A percentile compares a stretch with the other conserved stretches of the same genome.
phyloP scores from a whole-genome alignment of 2,113 vertebrate species.

The Hemiprocne comata region DNA sequence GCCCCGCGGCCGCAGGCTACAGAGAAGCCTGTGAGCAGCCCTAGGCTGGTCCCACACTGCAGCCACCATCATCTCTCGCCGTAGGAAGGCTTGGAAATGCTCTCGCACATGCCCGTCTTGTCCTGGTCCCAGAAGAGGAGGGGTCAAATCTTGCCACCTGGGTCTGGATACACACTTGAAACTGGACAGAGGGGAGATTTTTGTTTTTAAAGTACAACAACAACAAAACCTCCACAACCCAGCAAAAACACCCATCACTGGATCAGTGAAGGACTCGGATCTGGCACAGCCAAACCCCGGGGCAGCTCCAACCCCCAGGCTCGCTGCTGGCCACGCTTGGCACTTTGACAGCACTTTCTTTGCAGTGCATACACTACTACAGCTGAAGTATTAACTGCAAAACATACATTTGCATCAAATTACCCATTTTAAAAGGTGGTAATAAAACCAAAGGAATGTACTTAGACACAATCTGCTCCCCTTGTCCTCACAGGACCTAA shows the following conservation, averaged over 20 bases:
- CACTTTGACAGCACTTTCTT: neutral
- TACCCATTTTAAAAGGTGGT: neutral
- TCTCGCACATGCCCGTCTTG: neutral
- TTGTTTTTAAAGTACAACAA: neutral
- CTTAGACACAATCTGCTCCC: neutral
- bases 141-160: fast-evolving
- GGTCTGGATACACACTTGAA: neutral
- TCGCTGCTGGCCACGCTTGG: neutral
- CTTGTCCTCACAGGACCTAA: conserved; percentile 27
- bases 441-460: neutral
- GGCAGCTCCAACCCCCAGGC: neutral
- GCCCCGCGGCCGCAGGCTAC: neutral
- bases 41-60: neutral
- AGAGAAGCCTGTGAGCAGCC: neutral
- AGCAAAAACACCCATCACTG: neutral
- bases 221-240: neutral
- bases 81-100: neutral
- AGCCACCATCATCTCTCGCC: neutral
- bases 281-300: fast-evolving
- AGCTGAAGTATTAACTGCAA: neutral
- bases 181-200: fast-evolving
- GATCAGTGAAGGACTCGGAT: neutral
- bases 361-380: neutral
- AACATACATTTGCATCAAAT: neutral
- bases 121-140: neutral